Conservation (phyloP, 2,797 vertebrate species). For the Allobates femoralis region DNA sequence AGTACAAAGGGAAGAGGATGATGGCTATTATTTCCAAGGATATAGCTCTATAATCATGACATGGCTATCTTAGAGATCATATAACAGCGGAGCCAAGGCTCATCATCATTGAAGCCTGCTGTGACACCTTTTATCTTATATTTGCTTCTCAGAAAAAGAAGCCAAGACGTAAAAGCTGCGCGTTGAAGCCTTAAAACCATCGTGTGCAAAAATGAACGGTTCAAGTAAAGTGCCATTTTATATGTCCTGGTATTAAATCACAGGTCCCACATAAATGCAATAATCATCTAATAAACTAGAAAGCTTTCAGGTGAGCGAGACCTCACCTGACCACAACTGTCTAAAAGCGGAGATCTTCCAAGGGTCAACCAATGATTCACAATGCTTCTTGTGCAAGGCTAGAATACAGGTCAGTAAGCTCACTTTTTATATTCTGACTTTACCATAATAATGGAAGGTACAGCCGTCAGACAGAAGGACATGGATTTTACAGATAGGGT, state of each 20-base stretch:
- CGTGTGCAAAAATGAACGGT: neutral
- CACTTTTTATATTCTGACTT: constrained; percentile 70
- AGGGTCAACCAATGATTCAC: neutral
- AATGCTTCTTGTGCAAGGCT: constrained; percentile 65
- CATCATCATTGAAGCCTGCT: constrained; percentile 3
- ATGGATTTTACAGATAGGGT: constrained; percentile 65
- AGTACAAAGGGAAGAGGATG: constrained; percentile 21
- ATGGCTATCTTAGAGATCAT: neutral
- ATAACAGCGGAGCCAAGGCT: constrained; percentile 3
- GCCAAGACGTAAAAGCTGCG: neutral
- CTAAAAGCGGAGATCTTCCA: neutral
- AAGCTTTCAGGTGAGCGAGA: neutral
- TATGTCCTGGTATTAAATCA: neutral
- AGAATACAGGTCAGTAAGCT: constrained; percentile 71
- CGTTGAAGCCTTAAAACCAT: neutral
- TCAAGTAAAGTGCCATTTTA: neutral
- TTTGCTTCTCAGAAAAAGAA: constrained; percentile 2
- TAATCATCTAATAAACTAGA: neutral
- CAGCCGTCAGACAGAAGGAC: constrained; percentile 71
- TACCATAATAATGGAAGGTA: constrained; percentile 74
- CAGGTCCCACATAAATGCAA: neutral
- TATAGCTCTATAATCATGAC: constrained; percentile 24
- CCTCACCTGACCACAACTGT: neutral
- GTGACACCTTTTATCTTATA: constrained; percentile 7
- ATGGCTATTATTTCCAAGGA: constrained; percentile 27